Evolutionary conservation across 2,113 vertebrate species (phyloP), one percentile per base, ranked within the genome.

Genomic region (Lepisosteus osseus): DNA sequence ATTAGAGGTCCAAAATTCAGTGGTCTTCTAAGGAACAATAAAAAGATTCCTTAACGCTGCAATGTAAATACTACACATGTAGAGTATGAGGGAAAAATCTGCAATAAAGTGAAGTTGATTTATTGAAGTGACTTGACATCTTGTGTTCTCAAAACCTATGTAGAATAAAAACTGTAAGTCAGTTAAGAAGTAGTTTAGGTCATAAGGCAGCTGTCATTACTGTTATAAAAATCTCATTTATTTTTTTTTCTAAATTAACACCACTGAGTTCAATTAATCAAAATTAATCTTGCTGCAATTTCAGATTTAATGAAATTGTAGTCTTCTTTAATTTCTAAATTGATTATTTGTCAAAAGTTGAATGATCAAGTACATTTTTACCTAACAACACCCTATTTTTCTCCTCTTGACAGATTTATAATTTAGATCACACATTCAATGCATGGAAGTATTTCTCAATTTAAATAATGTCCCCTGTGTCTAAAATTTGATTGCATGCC

Each of bases 291-390:
- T 65, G 12, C 1, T 3, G 62, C 29, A 65, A 65, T 65, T 43
- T 65, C 17, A 65, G n/a, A 17, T 65, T 43, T 65, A 65, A 65
- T 65, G 62, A 65, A 65, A 65, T 65, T 15, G 17, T 65, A 29
- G 41, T 65, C 41, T 65, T 65, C 12, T 41, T 41, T 65, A 62
- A 7, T 29, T 65, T 65, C 62, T 65, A 11, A 65, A 29, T 7
- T 65, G 62, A 40, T 65, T 65, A 2, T 11, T 29, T 65, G 11
- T 41, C 6, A 7, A 64, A 43, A 64, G 8, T 41, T 2, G 6
- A 40, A 41, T 64, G 29, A 64, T 64, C 41, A 9, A 11, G 0
- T 41, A 64, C 14, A 40, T 14, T 64, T 64, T 40, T 29, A 29
- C 29, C 29, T 1, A 1, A 29, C 29, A 29, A 29, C 29, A 29